Evolutionary conservation across 2,113 vertebrate genomes (phyloP), one percentile per base, ranked within the genome.

Genomic region (Anoplopoma fimbria): DNA sequence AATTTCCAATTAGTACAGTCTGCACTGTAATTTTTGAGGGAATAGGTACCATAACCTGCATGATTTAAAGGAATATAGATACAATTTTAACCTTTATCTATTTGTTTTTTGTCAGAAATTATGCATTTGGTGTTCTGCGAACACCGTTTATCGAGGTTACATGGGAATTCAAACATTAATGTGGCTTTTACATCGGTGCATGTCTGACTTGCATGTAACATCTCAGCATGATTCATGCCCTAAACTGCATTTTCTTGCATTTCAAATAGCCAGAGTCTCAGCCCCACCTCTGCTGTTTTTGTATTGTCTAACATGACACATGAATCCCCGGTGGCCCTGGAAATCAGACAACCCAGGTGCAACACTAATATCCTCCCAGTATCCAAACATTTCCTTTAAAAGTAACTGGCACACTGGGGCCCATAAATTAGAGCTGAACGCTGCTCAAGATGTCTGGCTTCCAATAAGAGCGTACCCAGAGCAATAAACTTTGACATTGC

Each of bases 311-410:
- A 94, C 79, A 95, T 97, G 97, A 99, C 96, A 87, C 95, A 98
- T 96, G 95, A 96, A 96, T 98, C 97, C 97, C 97, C 85, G 87
- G 96, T 91, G 97, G 95, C 94, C 95, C 91, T 94, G 90, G 86
- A 79, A 94, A 93, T 94, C 93, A 92, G 96, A 96, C 96, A 96
- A 94, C 91, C 97, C 97, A 98, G 97, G 97, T 99, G 97, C 97
- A 96, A 96, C 96, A 91, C 96, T 97, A 97, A 98, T 96, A 96
- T 97, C 96, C 96, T 96, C 95, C 93, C 96, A 94, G 97, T 97
- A 97, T 96, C 97, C 97, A 98, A 99, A 99, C 97, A 97, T 98
- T 99, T 97, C 97, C 97, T 97, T 97, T 97, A 96, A 94, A 97
- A 98, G 96, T 97, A 97, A 97, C 96, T 96, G 96, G 96, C 97